Evolutionary conservation across 2,888 invertebrate species (phyloP).

Genomic region (Cephus nigrinus): DNA sequence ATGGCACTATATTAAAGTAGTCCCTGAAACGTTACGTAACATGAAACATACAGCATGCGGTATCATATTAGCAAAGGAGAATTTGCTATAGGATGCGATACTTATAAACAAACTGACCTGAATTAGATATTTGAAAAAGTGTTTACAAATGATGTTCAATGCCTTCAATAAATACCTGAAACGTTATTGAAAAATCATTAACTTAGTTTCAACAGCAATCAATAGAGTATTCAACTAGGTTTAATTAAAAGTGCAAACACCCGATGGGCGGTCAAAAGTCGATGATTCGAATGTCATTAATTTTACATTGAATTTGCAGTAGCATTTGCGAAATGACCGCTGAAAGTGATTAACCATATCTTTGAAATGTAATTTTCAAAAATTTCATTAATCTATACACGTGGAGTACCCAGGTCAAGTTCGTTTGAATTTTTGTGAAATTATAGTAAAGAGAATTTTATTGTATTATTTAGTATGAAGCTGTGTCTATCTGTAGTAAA

Average conservation of each 20-base stretch:
- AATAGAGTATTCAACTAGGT: not conserved
- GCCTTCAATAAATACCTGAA: not conserved
- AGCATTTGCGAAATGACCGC: not conserved
- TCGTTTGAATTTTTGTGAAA: not conserved
- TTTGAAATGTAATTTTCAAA: not conserved
- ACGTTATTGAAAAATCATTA: not conserved
- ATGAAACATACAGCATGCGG: not conserved
- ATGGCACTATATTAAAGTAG: not conserved
- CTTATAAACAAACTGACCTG: not conserved
- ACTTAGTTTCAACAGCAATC: not conserved
- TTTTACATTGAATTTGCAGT: conserved; percentile 25
- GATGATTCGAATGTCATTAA: conserved; percentile 29
- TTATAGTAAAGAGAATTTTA: not conserved
- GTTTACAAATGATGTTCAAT: not conserved
- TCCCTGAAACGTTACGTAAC: not conserved
- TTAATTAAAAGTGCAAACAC: not conserved
- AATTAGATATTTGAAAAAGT: not conserved
- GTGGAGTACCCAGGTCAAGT: not conserved
- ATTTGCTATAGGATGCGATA: not conserved
- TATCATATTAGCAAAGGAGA: not conserved
- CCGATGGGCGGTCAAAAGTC: conserved; percentile 15
- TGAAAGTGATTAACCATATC: not conserved
- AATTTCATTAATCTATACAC: not conserved
- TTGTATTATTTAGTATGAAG: not conserved
- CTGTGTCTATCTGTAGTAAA: not conserved